Evolutionary conservation across 2,888 invertebrate species (phyloP).

Genomic region (Busseola fusca): DNA sequence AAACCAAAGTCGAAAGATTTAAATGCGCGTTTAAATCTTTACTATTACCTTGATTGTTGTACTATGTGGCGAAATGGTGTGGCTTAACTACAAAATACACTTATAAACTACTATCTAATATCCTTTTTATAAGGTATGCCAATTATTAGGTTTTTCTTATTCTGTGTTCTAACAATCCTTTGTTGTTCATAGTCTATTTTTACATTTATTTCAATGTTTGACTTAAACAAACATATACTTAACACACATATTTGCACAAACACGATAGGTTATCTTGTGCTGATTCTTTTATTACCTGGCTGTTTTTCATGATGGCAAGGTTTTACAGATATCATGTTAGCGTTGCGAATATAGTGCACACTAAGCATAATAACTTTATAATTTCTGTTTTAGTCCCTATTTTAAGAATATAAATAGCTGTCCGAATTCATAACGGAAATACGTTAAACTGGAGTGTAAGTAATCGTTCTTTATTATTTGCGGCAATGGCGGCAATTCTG

Average conservation of each 20-base stretch:
- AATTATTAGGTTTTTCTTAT: background rate
- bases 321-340: conserved; percentile 9
- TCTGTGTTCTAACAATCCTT: conserved; percentile 6
- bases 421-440: conserved; percentile 1
- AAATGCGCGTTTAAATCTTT: conserved; percentile 17
- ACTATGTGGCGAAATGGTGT: background rate
- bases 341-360: conserved; percentile 11
- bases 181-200: conserved; percentile 23
- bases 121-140: background rate
- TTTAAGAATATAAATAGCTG: conserved; percentile 6
- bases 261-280: conserved; percentile 41
- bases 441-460: conserved; percentile 12
- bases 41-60: conserved; percentile 11
- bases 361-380: conserved; percentile 8
- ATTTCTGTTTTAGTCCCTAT: background rate
- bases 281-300: conserved; percentile 30
- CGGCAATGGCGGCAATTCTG: background rate
- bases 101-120: background rate
- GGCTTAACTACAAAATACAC: background rate
- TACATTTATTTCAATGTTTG: conserved; percentile 26
- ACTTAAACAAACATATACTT: background rate
- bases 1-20: background rate
- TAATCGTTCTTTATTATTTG: conserved; percentile 30
- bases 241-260: conserved; percentile 21
- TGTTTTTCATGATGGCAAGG: conserved; percentile 30